A percentile compares a stretch with the other conserved stretches of the same genome.
Conservation (phyloP, 2,113 vertebrate species). For the Chloebia gouldiae region DNA sequence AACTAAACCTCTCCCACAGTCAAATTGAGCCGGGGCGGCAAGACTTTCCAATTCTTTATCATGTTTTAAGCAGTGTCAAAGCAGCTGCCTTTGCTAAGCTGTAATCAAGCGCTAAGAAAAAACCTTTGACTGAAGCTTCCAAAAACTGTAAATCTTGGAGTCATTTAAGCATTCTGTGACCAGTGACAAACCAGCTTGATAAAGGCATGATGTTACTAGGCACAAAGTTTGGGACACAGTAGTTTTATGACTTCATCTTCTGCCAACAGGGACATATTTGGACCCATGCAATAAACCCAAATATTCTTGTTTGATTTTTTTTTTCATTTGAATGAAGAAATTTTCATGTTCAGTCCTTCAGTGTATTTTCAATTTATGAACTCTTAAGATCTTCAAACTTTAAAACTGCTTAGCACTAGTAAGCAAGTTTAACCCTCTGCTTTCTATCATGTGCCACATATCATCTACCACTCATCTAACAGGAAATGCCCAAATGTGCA, state of each 20-base stretch:
- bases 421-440: background rate
- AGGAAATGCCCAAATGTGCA: background rate
- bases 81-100: background rate
- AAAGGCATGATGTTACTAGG: background rate
- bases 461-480: background rate
- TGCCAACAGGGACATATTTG: background rate
- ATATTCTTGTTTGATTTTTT: background rate
- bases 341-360: background rate
- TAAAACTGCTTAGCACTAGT: background rate
- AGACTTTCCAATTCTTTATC: background rate
- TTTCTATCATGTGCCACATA: background rate
- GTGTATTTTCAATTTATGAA: accelerated
- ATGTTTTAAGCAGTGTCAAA: background rate
- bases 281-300: background rate
- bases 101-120: background rate
- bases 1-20: background rate
- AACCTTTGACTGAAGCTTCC: background rate
- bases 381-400: background rate
- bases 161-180: background rate
- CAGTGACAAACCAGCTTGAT: background rate
- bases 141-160: background rate
- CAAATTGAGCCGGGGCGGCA: background rate
- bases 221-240: background rate
- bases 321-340: background rate
- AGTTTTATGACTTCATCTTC: background rate